Evolutionary conservation across 2,797 vertebrate genomes (phyloP).

Genomic region (Xerus rutilus): DNA sequence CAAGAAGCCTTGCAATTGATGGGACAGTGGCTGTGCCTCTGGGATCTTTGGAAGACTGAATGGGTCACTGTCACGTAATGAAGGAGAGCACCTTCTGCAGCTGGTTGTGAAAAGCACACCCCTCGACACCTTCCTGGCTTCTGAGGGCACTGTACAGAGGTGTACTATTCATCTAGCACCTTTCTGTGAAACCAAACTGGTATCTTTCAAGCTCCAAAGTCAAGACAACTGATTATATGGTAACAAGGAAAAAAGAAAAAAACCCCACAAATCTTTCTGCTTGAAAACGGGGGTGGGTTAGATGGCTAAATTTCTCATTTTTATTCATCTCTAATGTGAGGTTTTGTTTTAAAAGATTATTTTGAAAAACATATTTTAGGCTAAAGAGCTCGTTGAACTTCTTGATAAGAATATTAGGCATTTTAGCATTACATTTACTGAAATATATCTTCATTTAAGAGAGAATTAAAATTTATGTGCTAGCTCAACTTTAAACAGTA

Average conservation of each 20-base stretch:
- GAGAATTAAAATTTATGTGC: constrained; percentile 80
- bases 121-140: background rate
- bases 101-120: background rate
- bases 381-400: constrained; percentile 66
- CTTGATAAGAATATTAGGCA: constrained; percentile 66
- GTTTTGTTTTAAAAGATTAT: constrained; percentile 63
- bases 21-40: background rate
- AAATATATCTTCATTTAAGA: constrained; percentile 81
- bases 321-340: constrained; percentile 1
- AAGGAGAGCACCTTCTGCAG: background rate
- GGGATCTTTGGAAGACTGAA: background rate
- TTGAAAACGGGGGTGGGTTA: background rate
- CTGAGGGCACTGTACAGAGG: background rate
- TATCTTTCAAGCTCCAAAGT: background rate
- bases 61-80: background rate
- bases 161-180: background rate
- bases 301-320: constrained; percentile 37
- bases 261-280: background rate
- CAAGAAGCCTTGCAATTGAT: background rate
- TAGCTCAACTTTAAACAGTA: constrained; percentile 80
- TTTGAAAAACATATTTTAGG: constrained; percentile 64
- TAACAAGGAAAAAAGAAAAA: background rate
- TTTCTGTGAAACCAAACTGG: background rate
- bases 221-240: background rate
- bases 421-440: constrained; percentile 63